Percentiles rank a stretch among this genome's conserved stretches.
Evolutionary conservation across 1,140 invertebrate species (phyloP).

Genomic region (Cheumatopsyche charites): DNA sequence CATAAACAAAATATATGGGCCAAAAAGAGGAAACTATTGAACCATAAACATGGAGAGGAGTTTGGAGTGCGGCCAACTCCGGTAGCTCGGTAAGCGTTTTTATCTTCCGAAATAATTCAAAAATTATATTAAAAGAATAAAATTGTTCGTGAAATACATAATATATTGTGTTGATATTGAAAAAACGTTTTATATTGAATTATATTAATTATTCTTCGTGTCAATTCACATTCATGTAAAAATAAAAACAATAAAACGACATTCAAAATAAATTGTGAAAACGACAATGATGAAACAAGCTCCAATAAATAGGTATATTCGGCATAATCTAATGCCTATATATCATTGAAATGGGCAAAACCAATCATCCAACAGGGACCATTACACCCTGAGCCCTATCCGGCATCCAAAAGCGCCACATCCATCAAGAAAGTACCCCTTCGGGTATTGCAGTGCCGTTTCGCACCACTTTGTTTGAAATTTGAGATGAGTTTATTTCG

Average conservation of each 20-base stretch:
- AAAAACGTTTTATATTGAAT: too few relatives aligned
- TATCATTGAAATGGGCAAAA: slow-evolving; percentile 28
- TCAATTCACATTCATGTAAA: too few relatives aligned
- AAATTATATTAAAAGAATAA: not conserved
- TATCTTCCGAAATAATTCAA: slow-evolving; percentile 11
- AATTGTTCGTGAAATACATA: too few relatives aligned
- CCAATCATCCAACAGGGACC: slow-evolving; percentile 30
- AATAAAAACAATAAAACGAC: not conserved
- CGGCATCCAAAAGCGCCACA: slow-evolving; percentile 29
- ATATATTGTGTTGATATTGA: too few relatives aligned
- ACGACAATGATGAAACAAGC: not conserved
- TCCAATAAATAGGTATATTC: slow-evolving; percentile 23
- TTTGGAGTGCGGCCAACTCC: slow-evolving; percentile 8
- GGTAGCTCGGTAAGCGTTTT: not conserved
- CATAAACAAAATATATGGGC: slow-evolving; percentile 8
- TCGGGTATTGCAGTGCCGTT: slow-evolving; percentile 11
- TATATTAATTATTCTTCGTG: too few relatives aligned
- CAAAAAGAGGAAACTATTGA: slow-evolving; percentile 18
- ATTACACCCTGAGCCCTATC: slow-evolving; percentile 31
- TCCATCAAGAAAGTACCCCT: slow-evolving; percentile 32
- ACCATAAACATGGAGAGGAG: slow-evolving; percentile 18
- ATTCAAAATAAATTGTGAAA: not conserved
- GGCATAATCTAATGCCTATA: slow-evolving; percentile 23
- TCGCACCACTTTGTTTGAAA: slow-evolving; percentile 16
- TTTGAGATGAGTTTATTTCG: not conserved